These are phyloP conservation scores for Lepetodrilus schrolli DNA, from an alignment of 2,888 invertebrate genomes.

Conservation along the genomic window DNA sequence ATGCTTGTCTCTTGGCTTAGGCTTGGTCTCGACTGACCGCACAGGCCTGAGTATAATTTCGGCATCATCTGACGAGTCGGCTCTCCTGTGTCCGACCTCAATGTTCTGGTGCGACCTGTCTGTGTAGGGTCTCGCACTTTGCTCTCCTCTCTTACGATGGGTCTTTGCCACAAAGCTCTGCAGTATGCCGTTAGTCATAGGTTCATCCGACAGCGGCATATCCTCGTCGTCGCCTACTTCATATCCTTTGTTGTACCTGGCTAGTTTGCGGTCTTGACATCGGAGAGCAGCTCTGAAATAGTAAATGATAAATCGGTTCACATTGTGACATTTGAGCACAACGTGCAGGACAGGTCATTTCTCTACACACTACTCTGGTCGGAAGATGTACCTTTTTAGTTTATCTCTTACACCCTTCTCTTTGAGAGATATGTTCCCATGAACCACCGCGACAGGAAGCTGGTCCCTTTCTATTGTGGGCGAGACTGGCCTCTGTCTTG, in stretches of 20 bases:
- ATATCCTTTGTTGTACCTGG: slow-evolving; percentile 2
- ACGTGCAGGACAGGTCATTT: background rate
- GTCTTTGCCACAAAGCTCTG: background rate
- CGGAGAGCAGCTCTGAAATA: background rate
- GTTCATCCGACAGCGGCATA: background rate
- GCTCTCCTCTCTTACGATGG: background rate
- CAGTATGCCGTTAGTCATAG: background rate
- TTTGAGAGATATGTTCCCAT: slow-evolving; percentile 41
- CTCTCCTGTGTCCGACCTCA: background rate
- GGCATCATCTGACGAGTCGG: background rate
- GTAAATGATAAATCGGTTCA: background rate
- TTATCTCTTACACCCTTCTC: background rate
- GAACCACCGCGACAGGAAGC: slow-evolving; percentile 44
- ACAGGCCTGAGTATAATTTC: background rate
- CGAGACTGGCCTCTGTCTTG: slow-evolving; percentile 2
- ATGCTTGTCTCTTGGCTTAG: background rate
- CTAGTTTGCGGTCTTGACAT: background rate
- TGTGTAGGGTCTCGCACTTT: background rate
- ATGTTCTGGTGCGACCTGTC: slow-evolving; percentile 7
- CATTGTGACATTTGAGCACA: background rate
- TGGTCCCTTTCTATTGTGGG: background rate
- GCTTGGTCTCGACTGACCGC: background rate
- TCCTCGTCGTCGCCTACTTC: background rate
- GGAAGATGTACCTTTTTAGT: background rate
- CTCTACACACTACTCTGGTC: background rate